A percentile compares a stretch with the other conserved stretches of the same genome.
phyloP scores from a whole-genome alignment of 2,888 invertebrate genomes.

The Nephrotoma flavescens region DNA sequence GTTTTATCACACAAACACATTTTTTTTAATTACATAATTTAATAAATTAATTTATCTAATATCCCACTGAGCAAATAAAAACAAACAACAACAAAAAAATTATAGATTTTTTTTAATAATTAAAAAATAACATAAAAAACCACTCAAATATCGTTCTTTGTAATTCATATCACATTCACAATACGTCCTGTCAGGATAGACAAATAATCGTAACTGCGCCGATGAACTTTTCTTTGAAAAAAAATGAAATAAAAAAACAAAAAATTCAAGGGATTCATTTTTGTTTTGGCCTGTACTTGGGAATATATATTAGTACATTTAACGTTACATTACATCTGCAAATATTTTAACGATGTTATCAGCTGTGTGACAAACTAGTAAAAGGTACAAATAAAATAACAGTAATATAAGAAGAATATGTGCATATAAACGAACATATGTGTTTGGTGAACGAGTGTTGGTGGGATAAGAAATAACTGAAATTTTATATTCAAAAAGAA shows the following conservation, averaged over 20 bases:
- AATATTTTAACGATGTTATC: not conserved
- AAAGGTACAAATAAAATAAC: not conserved
- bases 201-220: not conserved
- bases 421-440: not conserved
- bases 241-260: not conserved
- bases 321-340: not conserved
- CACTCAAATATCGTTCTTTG: not conserved
- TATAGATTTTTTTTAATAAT: not conserved
- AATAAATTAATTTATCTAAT: not conserved
- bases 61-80: not conserved
- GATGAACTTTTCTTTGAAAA: not conserved
- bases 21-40: not conserved
- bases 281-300: not conserved
- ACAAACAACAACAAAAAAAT: not conserved
- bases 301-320: not conserved
- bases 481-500: not conserved
- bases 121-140: not conserved
- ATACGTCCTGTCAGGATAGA: not conserved
- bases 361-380: not conserved
- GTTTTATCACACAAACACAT: not conserved
- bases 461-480: not conserved
- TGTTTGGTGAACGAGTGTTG: not conserved
- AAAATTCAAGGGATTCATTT: not conserved
- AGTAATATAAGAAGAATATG: not conserved
- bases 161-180: not conserved